Conservation (phyloP, 1,140 invertebrate species). For the Neodiprion fabricii region DNA sequence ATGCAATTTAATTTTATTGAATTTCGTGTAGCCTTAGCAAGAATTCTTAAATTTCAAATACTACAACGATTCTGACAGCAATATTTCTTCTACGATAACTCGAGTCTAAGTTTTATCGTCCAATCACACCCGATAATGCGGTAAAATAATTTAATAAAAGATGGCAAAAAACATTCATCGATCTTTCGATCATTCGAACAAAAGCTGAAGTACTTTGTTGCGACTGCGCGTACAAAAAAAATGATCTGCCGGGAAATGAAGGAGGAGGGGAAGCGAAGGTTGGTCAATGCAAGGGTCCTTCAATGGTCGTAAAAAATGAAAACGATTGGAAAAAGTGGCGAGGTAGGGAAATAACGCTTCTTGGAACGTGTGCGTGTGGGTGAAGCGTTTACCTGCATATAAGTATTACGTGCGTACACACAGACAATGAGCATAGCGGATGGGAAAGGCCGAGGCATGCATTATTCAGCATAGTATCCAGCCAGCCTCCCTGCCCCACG, state of each 20-base stretch:
- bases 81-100: too few relatives aligned
- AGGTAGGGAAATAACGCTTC: neutral
- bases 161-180: too few relatives aligned
- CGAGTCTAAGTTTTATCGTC: too few relatives aligned
- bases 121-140: too few relatives aligned
- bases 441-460: constrained; percentile 45
- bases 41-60: too few relatives aligned
- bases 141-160: too few relatives aligned
- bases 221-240: neutral
- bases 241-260: neutral
- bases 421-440: constrained; percentile 14
- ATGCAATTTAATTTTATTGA: too few relatives aligned
- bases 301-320: neutral
- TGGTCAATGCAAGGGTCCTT: neutral
- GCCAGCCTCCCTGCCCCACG: constrained; percentile 51
- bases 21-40: too few relatives aligned
- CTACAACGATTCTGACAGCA: too few relatives aligned
- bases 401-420: constrained; percentile 15
- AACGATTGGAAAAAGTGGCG: neutral
- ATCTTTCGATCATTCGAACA: too few relatives aligned
- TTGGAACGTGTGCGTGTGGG: constrained; percentile 25
- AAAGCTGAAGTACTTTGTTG: neutral
- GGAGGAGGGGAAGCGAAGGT: constrained; percentile 9
- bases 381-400: constrained; percentile 30
- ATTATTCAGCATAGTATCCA: constrained; percentile 48